These are phyloP conservation scores for Danio albolineatus DNA, from an alignment of 2,797 vertebrate species.

Conservation along the genomic window DNA sequence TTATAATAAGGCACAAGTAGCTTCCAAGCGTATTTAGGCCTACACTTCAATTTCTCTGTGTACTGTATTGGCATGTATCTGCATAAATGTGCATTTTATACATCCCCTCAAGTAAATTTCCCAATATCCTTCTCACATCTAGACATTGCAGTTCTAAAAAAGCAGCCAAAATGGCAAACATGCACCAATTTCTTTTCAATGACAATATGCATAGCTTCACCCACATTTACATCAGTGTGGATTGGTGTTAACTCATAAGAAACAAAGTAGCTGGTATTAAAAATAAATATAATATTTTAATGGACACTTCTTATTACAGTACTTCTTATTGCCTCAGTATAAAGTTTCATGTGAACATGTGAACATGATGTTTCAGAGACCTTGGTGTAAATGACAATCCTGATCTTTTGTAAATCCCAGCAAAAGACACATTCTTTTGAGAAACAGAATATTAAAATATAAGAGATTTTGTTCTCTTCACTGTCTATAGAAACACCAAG, in stretches of 20 bases:
- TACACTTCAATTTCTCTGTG: background rate
- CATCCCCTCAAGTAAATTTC: background rate
- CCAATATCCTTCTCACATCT: background rate
- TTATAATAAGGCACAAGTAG: background rate
- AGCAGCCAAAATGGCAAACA: background rate
- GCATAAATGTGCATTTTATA: background rate
- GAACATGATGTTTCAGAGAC: background rate
- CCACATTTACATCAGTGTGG: background rate
- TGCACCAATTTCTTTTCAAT: background rate
- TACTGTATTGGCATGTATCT: background rate
- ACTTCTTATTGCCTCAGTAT: background rate
- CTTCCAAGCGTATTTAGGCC: background rate
- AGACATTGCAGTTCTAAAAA: background rate
- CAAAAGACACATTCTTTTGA: background rate
- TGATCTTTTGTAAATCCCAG: background rate
- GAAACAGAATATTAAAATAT: background rate
- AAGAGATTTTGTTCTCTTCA: background rate
- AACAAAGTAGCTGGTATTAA: background rate
- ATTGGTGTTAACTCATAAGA: background rate
- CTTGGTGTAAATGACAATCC: background rate
- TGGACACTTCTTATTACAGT: background rate
- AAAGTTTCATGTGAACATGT: too few relatives aligned
- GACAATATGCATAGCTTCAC: background rate
- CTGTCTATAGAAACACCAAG: background rate
- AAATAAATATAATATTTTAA: background rate